phyloP scores from a whole-genome alignment of 2,113 vertebrate genomes.

The Deroptyus accipitrinus region DNA sequence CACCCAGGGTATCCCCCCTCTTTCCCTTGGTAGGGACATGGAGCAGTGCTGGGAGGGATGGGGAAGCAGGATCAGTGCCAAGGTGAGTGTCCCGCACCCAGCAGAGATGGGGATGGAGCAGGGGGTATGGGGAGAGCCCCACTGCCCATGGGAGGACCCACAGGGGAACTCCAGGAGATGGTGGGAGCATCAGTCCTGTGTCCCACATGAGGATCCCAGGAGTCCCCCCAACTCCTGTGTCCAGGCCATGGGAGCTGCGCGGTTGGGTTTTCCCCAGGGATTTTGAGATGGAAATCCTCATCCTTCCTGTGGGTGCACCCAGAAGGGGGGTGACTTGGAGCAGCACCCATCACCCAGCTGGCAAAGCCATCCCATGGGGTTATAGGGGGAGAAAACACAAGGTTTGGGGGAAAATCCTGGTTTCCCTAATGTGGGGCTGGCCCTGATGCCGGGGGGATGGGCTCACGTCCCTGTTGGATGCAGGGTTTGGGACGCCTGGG shows the following conservation, averaged over 20 bases:
- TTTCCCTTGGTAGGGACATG: rapidly evolving
- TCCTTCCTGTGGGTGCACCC: neutral
- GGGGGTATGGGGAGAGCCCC: neutral
- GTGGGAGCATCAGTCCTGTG: neutral
- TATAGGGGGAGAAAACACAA: neutral
- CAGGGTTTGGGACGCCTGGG: neutral
- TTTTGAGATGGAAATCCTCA: rapidly evolving
- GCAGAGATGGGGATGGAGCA: neutral
- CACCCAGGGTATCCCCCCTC: neutral
- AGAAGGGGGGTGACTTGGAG: neutral
- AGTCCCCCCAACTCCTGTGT: too few relatives aligned
- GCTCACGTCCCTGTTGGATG: neutral
- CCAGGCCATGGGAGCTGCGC: neutral
- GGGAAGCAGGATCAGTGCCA: neutral
- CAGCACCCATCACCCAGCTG: neutral
- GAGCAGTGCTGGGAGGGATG: rapidly evolving
- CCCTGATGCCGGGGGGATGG: rapidly evolving
- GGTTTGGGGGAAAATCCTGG: rapidly evolving
- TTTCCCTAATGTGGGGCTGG: neutral
- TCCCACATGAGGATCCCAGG: neutral
- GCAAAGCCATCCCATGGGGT: neutral
- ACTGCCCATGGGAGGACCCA: neutral
- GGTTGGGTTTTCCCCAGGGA: neutral
- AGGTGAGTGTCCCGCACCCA: neutral
- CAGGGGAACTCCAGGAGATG: neutral